Evolutionary conservation across 2,797 vertebrate species (phyloP).

Genomic region (Hyperoplus immaculatus): DNA sequence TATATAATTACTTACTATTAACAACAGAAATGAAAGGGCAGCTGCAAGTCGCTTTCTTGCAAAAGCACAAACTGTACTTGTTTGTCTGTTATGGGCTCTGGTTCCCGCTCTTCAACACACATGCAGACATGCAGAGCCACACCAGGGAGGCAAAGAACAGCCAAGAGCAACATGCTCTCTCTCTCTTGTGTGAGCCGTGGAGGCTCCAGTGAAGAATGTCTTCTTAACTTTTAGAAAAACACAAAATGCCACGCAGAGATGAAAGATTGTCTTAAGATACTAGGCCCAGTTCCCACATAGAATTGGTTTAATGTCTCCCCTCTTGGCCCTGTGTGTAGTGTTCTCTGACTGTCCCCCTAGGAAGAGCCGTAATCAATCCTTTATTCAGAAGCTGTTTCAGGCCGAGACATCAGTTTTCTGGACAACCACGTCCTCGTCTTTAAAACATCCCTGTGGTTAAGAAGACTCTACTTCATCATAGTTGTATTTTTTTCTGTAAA

Average conservation of each 20-base stretch:
- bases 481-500: no score
- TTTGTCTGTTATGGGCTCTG: background rate
- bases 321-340: background rate
- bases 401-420: background rate
- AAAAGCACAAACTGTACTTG: background rate
- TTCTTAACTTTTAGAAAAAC: background rate
- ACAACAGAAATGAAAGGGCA: background rate
- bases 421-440: background rate
- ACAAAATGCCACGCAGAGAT: background rate
- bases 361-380: background rate
- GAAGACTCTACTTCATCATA: no score
- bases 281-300: no score
- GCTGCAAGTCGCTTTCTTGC: background rate
- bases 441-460: background rate
- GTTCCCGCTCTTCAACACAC: background rate
- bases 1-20: background rate
- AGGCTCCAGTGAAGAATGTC: slow-evolving; percentile 8
- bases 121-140: slow-evolving; percentile 7
- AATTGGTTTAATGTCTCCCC: slow-evolving; percentile 1
- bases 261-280: background rate
- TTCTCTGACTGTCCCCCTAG: background rate
- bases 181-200: background rate
- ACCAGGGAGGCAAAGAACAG: slow-evolving; percentile 6
- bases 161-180: slow-evolving; percentile 4
- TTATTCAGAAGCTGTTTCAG: background rate